These are phyloP conservation scores for Rhinoraja longicauda DNA, from an alignment of 2,797 vertebrate species.

Conservation along the genomic window DNA sequence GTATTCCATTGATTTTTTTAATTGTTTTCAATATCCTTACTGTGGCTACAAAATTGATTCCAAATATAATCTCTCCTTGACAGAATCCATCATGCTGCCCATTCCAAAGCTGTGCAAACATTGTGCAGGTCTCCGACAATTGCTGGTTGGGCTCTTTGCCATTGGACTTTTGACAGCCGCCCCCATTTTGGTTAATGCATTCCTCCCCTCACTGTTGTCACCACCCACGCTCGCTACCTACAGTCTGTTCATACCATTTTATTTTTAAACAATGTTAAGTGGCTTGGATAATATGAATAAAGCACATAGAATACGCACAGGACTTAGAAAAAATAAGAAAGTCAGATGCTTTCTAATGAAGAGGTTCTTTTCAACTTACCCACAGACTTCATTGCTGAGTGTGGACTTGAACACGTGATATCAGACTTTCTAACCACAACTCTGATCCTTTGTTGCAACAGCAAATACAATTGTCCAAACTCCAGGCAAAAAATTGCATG, in stretches of 20 bases:
- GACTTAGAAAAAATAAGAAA: not conserved
- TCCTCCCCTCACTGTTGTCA: not conserved
- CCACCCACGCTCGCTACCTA: slow-evolving; percentile 1
- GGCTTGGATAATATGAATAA: not conserved
- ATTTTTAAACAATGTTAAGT: slow-evolving; percentile 16
- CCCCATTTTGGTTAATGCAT: not conserved
- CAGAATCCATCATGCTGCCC: not conserved
- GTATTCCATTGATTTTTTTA: not conserved
- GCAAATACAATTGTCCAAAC: slow-evolving; percentile 45
- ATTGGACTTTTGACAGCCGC: not conserved
- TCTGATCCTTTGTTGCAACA: slow-evolving; percentile 40
- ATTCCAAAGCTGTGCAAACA: not conserved
- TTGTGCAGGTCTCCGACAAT: not conserved
- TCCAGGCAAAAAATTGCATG: slow-evolving; percentile 41
- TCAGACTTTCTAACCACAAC: not conserved
- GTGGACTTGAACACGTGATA: not conserved
- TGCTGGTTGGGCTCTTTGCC: not conserved
- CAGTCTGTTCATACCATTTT: not conserved
- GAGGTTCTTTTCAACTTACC: not conserved
- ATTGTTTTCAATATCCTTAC: not conserved
- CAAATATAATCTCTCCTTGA: not conserved
- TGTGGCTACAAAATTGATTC: not conserved
- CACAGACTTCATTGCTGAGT: not conserved
- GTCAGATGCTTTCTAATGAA: not conserved
- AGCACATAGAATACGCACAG: not conserved